Base-by-base conservation (phyloP, 1,140 invertebrate genomes). In the Papilio xuthus region DNA sequence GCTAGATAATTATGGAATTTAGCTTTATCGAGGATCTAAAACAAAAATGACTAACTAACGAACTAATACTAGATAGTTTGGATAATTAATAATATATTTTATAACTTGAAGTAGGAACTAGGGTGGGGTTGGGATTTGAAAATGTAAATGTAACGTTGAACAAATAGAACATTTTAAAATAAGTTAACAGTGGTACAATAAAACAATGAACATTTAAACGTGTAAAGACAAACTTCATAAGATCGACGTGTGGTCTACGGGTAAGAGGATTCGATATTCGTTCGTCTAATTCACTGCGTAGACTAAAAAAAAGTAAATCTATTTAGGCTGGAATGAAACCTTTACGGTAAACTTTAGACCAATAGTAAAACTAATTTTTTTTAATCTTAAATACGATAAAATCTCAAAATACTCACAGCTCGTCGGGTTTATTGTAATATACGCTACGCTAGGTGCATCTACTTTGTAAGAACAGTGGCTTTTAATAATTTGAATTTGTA, bases 381-480 rank as follows among this genome's bases (percentile, higher is more conserved):
- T 90, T 86, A n/a, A n/a, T 90, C 91, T 92, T 94, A 93, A 90
- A 90, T 90, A 93, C 91, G 91, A 93, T 94, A 93, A 94, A 94
- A 94, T 94, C 92, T 94, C 92, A 92, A 92, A 94, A 93, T 92
- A 90, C 87, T 94, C 92, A 94, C 92, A 94, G 92, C 92, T 94
- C 92, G 85, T 94, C 92, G 92, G 91, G 88, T 93, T 93, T 92
- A 94, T 93, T 94, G 91, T 93, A 92, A 91, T 89, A 90, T 90
- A 92, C 90, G 89, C 92, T 90, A 92, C 90, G 88, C 92, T 94
- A 94, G 88, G 92, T 94, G 92, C 91, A 92, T 85, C 92, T 94
- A 94, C 92, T 87, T 92, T 93, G 92, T 91, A 90, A 93, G 91
- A 94, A 94, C 91, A 94, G 92, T 94, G 92, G 91, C 89, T 88